Evolutionary conservation across 2,113 vertebrate genomes (phyloP).

Genomic region (Apus apus): DNA sequence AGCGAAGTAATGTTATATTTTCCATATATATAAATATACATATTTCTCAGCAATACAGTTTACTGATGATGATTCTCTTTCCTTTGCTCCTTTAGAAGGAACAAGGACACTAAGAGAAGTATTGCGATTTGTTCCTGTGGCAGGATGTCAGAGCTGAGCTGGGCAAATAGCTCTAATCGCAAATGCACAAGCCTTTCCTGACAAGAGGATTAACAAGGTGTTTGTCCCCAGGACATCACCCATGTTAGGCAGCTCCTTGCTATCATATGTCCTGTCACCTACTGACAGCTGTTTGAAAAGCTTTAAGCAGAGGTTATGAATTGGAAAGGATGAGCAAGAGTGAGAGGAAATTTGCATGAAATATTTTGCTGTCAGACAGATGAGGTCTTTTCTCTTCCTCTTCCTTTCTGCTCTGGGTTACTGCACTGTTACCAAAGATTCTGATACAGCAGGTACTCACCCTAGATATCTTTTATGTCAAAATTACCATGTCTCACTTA

Average conservation of each 20-base stretch:
- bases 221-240: neutral
- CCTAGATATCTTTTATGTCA: neutral
- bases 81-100: neutral
- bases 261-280: neutral
- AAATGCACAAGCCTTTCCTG: neutral
- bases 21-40: neutral
- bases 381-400: neutral
- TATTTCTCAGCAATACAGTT: neutral
- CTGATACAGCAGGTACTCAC: neutral
- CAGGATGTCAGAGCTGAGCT: neutral
- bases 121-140: neutral
- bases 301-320: neutral
- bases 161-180: neutral
- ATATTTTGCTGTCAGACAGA: neutral
- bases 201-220: neutral
- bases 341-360: neutral
- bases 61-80: neutral
- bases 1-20: neutral
- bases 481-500: neutral
- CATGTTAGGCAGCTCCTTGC: neutral
- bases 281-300: neutral
- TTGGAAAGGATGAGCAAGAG: neutral
- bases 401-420: neutral
- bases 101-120: neutral
- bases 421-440: neutral